These are phyloP conservation scores for Chitala chitala DNA, from an alignment of 2,113 vertebrate genomes.

Conservation along the genomic window DNA sequence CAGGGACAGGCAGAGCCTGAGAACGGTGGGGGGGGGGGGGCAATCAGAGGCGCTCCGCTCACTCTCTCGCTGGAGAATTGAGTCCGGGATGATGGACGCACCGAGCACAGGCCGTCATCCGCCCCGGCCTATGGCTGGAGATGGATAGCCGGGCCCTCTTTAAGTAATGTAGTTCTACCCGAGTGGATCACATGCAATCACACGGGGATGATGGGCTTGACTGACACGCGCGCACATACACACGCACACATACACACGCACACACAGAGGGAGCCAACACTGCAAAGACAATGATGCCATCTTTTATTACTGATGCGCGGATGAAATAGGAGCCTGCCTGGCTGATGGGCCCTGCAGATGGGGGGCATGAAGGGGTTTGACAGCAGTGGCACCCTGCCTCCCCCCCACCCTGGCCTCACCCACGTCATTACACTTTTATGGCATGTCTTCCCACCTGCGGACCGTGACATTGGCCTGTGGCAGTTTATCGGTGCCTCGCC, in stretches of 20 bases:
- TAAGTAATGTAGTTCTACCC: constrained; percentile 68
- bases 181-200: constrained; percentile 66
- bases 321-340: constrained; percentile 36
- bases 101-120: constrained; percentile 56
- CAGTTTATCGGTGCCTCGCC: background rate
- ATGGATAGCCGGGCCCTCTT: constrained; percentile 62
- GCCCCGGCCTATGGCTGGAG: constrained; percentile 53
- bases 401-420: background rate
- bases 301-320: constrained; percentile 37
- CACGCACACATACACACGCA: too few species aligned
- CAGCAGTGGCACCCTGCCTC: background rate
- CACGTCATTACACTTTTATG: background rate
- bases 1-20: background rate
- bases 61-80: constrained; percentile 60
- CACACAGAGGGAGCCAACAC: constrained; percentile 9
- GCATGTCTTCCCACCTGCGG: background rate
- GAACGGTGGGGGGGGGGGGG: constrained; percentile 31
- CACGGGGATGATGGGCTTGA: constrained; percentile 57
- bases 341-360: background rate
- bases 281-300: constrained; percentile 26
- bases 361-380: background rate
- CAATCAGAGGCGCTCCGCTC: constrained; percentile 61
- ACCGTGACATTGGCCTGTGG: background rate
- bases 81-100: constrained; percentile 57
- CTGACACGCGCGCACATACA: constrained; percentile 26